Base-by-base conservation (phyloP, 2,113 vertebrate genomes). In the Saimiri boliviensis region DNA sequence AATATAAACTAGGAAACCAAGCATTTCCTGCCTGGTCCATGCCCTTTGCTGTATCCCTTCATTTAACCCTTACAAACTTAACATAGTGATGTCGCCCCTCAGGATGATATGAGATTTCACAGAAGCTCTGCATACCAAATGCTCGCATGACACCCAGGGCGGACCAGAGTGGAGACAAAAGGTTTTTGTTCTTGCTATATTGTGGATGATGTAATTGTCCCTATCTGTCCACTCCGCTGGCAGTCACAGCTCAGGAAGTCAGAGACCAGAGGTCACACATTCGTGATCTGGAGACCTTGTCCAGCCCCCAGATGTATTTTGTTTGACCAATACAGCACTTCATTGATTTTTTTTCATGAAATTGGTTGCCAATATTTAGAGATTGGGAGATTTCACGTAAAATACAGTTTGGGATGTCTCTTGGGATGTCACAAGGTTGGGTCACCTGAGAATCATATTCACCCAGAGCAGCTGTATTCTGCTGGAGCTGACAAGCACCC, bases 1-100 rank as follows among this genome's bases (percentile, higher is more conserved):
- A 47, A 52, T 1, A 10, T 54, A 37, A 35, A 11, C n/a, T 30
- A 21, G 19, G 14, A 30, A 21, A 16, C 47, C 4, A 11, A 5
- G 23, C 5, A 0, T 30, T 23, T 3, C 6, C 35, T 2, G 2
- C 7, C 1, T 0, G 27, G 25, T 23, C 27, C 6, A 0, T 3
- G 37, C 30, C 3, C 20, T 37, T 35, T 10, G 11, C 0, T 3
- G 14, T 8, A 9, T 17, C 8, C 37, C 30, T 25, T 60, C 74
- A 32, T 54, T 42, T 23, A 30, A 37, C 4, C 82, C 40, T 56
- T 12, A 21, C 45, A 66, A 13, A 0, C 30, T 3, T 14, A 19
- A 63, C 54, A 20, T 27, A 12, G 27, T 5, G 25, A 1, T 1
- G 3, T 3, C 83, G 47, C 8, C 12, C 35, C 1, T 13, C 14